Evolutionary conservation across 2,113 vertebrate species (phyloP), one percentile per base, ranked within the genome.

Genomic region (Cromileptes altivelis): DNA sequence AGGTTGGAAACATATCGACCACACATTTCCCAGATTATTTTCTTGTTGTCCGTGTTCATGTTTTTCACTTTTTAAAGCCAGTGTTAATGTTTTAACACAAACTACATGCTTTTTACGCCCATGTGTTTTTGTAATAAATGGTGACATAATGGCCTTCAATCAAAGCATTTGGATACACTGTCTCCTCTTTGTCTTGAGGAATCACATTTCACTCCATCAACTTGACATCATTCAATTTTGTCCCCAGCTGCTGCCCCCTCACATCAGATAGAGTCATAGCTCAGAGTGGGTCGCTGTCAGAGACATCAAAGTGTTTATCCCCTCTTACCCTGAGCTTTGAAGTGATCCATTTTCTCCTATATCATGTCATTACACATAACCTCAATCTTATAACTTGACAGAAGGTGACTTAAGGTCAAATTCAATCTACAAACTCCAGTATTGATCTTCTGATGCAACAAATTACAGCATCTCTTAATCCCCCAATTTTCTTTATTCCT

Each of bases 391-490:
- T 17, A 47, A 72, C 17, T 42, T 61, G 67, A 42, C 58, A n/a
- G 50, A 33, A 17, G 25, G 14, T 14, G 53, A 25, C 47, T 50
- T 69, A 86, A 84, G 80, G 86, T 85, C 70, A 42, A 45, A 47
- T 56, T 33, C 27, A 84, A 65, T 82, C 76, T 57, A 52, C 55
- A n/a, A 53, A 62, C 53, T 65, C 65, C 65, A 80, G 18, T 80
- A 85, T 86, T 70, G 75, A 83, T 80, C 82, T 83, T 75, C 17
- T 60, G 81, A 69, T 83, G 52, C 55, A 80, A 42, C 61, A 42
- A 52, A 61, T 63, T 50, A 42, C 70, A 73, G 15, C 25, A 56
- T 63, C 50, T 55, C 58, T 57, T 81, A 10, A 52, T 62, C n/a
- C 47, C 15, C 65, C 21, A 47, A 12, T 73, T 78, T 18, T 21